Percentiles rank a stretch among this genome's conserved stretches.
Conservation (phyloP, 2,888 invertebrate genomes). For the Marasmarcha lunaedactyla region DNA sequence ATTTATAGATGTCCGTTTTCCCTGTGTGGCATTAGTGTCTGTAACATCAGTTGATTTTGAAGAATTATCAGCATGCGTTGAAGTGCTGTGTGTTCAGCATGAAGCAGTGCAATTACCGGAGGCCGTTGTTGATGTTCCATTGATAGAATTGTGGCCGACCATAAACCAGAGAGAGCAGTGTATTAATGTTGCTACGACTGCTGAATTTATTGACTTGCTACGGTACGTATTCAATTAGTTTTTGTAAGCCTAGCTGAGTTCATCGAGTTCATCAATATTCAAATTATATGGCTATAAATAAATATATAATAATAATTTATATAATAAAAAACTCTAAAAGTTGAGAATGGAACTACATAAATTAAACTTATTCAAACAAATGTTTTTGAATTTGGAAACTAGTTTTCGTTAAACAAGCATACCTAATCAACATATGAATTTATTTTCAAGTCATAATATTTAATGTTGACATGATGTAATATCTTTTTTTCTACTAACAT, state of each 20-base stretch:
- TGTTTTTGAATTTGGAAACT: too few species aligned
- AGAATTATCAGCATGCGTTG: constrained; percentile 67
- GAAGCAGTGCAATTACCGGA: constrained; percentile 72
- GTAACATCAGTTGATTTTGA: constrained; percentile 69
- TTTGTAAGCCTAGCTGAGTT: too few species aligned
- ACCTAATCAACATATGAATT: too few species aligned
- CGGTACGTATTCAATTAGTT: too few species aligned
- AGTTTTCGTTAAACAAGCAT: too few species aligned
- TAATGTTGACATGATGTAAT: too few species aligned
- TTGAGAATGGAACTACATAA: too few species aligned
- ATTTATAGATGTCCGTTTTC: constrained; percentile 70
- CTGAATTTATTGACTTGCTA: constrained; percentile 74
- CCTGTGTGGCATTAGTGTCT: constrained; percentile 72
- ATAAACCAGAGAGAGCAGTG: constrained; percentile 69
- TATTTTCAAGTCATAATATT: too few species aligned
- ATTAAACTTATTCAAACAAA: too few species aligned
- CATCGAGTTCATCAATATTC: constrained; percentile 3
- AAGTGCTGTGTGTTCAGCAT: constrained; percentile 74
- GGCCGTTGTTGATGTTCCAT: constrained; percentile 66
- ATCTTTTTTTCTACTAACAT: too few species aligned
- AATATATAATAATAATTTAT: too few species aligned
- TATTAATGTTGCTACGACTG: constrained; percentile 70
- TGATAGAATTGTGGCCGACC: constrained; percentile 75
- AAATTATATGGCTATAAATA: constrained; percentile 3
- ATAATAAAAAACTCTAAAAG: too few species aligned